Evolutionary conservation across 2,888 invertebrate species (phyloP), one percentile per base, ranked within the genome.

Genomic region (Apodemia hepburni): DNA sequence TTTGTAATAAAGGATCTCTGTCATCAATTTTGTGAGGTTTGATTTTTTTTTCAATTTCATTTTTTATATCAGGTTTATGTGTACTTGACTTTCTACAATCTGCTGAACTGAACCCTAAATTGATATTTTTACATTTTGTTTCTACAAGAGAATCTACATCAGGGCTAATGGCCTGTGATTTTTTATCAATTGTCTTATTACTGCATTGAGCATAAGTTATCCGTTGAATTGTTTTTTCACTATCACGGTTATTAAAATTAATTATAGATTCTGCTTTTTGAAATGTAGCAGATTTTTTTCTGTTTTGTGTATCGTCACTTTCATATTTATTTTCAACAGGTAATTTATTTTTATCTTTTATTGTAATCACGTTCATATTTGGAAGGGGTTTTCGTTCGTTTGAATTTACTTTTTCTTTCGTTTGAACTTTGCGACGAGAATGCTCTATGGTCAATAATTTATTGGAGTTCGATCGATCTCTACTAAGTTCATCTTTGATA

Each of bases 201-300:
- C 45, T 42, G 42, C 15, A 42, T 18, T 67, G 61, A 15, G 66
- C 61, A 49, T 66, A 67, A 12, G 61, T 62, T 42, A 69, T 65
- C 27, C 65, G 64, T 29, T 65, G 62, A 12, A 65, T 65, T n/a
- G 59, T 66, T 42, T 54, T 59, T 59, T 70, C 67, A 47, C 57
- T 67, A 17, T 66, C 67, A 33, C n/a, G n/a, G 45, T 68, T 68
- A 35, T 65, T 63, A 18, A 66, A 38, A 1, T 65, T 67, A 6
- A 22, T 12, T 27, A 54, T 27, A 12, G 54, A 54, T 54, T 22
- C 54, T 22, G 12, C 27, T 27, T 54, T 54, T 12, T 22, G 12
- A 12, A 22, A 6, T 27, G 27, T 6, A 27, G 22, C 12, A 15
- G 22, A 54, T 27, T 1, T 54, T 54, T 27, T 15, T 6, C 12